Evolutionary conservation across 2,797 vertebrate genomes (phyloP), one percentile per base, ranked within the genome.

Genomic region (Sebastes trivittatus): DNA sequence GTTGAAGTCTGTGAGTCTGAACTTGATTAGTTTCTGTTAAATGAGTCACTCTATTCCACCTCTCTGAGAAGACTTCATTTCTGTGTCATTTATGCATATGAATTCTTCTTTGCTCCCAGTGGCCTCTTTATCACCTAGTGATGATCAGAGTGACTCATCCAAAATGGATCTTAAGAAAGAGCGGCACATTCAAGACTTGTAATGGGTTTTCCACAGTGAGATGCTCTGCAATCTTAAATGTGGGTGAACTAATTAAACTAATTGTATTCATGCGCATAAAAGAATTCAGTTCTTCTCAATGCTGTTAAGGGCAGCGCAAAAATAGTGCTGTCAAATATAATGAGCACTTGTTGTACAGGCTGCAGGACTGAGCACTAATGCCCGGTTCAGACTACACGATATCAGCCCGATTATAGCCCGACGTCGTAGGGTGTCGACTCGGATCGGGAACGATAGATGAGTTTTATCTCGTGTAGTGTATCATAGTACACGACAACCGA

Each of bases 161-260:
- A 52, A 82, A 87, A 86, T 80, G 25, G 75, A 69, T 67, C 16
- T 66, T 74, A 64, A 80, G 77, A 84, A 82, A 85, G 61, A 75
- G 73, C 59, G 30, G 73, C 68, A 81, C 72, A 83, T 84, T 82
- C 30, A 86, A 56, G 55, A 76, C 54, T 65, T 80, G 54, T 80
- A 77, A 88, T 92, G 66, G 71, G 83, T 86, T 67, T 91, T 91
- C 81, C 56, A 72, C 69, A 78, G 54, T 55, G 72, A 84, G 71
- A 83, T 71, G 75, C 71, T 72, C 66, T 32, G 75, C 65, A 75
- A 73, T 84, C 60, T 79, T 67, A 81, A 84, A 85, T 81, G 82
- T 82, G 76, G 71, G 72, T 84, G 81, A 88, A 81, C 78, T 90
- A 88, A 91, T 93, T 89, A 88, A 91, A 87, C 78, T 77, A 82